Percentiles rank a stretch among this genome's conserved stretches.
These are phyloP conservation scores for Pantherophis alleghaniensis DNA, from an alignment of 2,797 vertebrate genomes.

Conservation along the genomic window DNA sequence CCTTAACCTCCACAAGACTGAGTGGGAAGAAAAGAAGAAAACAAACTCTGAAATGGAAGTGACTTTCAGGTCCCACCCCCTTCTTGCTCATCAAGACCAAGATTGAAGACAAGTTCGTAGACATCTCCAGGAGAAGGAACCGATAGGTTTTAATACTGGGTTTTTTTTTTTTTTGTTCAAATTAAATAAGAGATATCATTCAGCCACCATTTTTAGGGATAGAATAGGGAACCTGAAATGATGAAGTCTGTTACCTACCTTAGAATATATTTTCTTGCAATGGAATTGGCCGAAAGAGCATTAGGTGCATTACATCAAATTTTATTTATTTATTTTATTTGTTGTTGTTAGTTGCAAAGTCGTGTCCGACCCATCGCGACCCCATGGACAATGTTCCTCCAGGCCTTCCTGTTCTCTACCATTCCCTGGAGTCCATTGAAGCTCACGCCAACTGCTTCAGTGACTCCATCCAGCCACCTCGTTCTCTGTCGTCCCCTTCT, in stretches of 20 bases:
- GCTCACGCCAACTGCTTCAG: no score
- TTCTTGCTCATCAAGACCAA: not conserved
- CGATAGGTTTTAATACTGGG: not conserved
- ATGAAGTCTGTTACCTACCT: not conserved
- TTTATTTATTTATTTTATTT: not conserved
- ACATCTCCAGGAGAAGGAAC: not conserved
- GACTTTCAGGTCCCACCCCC: not conserved
- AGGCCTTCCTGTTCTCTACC: no score
- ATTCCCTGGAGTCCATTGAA: no score
- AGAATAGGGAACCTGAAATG: not conserved
- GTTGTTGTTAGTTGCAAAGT: not conserved
- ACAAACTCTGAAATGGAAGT: not conserved
- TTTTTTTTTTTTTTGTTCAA: not conserved
- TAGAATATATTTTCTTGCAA: not conserved
- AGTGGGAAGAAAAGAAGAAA: not conserved
- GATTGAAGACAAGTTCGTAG: not conserved
- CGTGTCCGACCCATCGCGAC: no score
- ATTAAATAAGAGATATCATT: not conserved
- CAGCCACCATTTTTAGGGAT: not conserved
- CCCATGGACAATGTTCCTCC: no score
- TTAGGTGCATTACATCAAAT: not conserved
- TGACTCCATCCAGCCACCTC: no score
- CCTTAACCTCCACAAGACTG: not conserved
- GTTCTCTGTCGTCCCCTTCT: no score
- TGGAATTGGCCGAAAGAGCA: not conserved